Percentiles rank a stretch among this genome's conserved stretches.
These are phyloP conservation scores for Trogon surrucura DNA, from an alignment of 2,113 vertebrate species.

Conservation along the genomic window DNA sequence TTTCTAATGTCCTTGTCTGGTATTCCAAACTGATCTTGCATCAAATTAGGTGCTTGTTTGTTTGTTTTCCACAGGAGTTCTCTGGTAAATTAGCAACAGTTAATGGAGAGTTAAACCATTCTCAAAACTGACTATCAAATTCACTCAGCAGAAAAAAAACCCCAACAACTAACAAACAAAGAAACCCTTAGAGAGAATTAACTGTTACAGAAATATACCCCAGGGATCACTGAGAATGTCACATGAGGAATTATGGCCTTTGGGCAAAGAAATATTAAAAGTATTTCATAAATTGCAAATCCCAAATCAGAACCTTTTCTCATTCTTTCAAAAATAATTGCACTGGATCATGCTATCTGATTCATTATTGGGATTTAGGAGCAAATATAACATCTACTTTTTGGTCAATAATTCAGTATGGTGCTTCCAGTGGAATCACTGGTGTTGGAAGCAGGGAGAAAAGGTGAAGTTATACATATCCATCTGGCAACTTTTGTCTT, in stretches of 20 bases:
- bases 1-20: conserved; percentile 61
- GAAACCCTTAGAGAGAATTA: conserved; percentile 58
- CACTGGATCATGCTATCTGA: background rate
- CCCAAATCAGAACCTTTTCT: background rate
- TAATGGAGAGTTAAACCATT: conserved; percentile 66
- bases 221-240: conserved; percentile 18
- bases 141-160: conserved; percentile 13
- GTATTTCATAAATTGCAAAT: conserved; percentile 50
- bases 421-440: background rate
- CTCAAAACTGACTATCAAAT: conserved; percentile 61
- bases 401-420: background rate
- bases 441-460: background rate
- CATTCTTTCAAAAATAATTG: conserved; percentile 29
- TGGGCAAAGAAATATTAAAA: conserved; percentile 38
- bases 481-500: background rate
- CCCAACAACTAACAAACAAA: background rate
- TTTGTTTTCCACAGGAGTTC: conserved; percentile 49
- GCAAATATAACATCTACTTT: background rate
- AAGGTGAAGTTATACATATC: background rate
- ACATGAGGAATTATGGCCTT: background rate
- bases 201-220: conserved; percentile 49
- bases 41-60: conserved; percentile 56
- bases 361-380: conserved; percentile 44
- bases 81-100: conserved; percentile 64
- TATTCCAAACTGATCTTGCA: conserved; percentile 52